A percentile compares a stretch with the other conserved stretches of the same genome.
These are phyloP conservation scores for Timema podura DNA, from an alignment of 2,888 invertebrate genomes.

Conservation along the genomic window DNA sequence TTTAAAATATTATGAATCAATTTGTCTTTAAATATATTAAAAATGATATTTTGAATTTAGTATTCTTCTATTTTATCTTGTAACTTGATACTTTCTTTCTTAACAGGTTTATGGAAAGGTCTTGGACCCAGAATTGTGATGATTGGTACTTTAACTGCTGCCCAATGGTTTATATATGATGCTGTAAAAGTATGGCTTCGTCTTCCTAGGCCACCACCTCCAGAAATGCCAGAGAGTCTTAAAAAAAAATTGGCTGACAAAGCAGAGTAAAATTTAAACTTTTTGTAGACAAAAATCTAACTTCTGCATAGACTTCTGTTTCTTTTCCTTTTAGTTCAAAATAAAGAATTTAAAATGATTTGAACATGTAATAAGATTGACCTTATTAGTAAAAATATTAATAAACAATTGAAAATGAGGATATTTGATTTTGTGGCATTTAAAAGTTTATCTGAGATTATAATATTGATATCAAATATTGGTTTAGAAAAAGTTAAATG, in stretches of 20 bases:
- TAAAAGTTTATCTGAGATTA: too few relatives aligned
- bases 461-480: too few relatives aligned
- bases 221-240: constrained; percentile 91
- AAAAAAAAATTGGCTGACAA: constrained; percentile 59
- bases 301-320: too few relatives aligned
- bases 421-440: too few relatives aligned
- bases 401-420: too few relatives aligned
- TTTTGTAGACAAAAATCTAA: neutral
- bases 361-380: too few relatives aligned
- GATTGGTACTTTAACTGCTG: constrained; percentile 94
- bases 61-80: neutral
- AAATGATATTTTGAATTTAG: neutral
- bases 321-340: too few relatives aligned
- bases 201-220: constrained; percentile 94
- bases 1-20: too few relatives aligned
- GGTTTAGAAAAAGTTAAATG: too few relatives aligned
- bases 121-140: constrained; percentile 89
- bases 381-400: too few relatives aligned
- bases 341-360: too few relatives aligned
- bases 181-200: constrained; percentile 82
- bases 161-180: constrained; percentile 97
- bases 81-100: neutral
- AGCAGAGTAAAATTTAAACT: constrained; percentile 20
- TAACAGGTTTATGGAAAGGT: constrained; percentile 78
- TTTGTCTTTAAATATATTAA: too few relatives aligned